Evolutionary conservation across 1,140 invertebrate species (phyloP).

Genomic region (Acyrthosiphon pisum): DNA sequence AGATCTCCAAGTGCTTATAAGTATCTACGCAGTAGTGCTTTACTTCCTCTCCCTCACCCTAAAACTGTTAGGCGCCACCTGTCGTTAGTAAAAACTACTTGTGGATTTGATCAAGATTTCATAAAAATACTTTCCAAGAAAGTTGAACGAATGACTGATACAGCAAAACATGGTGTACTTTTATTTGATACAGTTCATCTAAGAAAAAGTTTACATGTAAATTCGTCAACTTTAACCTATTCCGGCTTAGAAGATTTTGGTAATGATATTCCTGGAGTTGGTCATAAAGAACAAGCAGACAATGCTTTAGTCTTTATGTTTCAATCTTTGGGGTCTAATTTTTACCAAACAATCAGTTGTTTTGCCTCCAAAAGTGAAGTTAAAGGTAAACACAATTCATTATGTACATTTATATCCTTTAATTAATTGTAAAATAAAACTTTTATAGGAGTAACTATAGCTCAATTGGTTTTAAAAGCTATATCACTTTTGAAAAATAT

Average conservation of each 20-base stretch:
- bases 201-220: background rate
- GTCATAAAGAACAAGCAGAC: no score
- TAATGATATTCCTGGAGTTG: background rate
- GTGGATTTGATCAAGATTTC: slow-evolving; percentile 8
- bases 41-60: background rate
- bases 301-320: no score
- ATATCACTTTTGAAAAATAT: no score
- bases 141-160: background rate
- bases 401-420: no score
- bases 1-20: background rate
- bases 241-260: background rate
- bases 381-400: background rate
- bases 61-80: background rate
- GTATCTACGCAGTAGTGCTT: background rate
- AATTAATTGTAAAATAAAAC: no score
- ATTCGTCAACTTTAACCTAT: background rate
- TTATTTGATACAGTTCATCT: background rate
- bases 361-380: background rate
- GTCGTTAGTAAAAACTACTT: background rate
- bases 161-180: background rate
- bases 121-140: background rate
- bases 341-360: no score
- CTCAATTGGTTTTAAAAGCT: no score
- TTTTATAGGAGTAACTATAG: no score
- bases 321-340: no score